Evolutionary conservation across 1,140 invertebrate genomes (phyloP).

Genomic region (Gonioctena quinquepunctata): DNA sequence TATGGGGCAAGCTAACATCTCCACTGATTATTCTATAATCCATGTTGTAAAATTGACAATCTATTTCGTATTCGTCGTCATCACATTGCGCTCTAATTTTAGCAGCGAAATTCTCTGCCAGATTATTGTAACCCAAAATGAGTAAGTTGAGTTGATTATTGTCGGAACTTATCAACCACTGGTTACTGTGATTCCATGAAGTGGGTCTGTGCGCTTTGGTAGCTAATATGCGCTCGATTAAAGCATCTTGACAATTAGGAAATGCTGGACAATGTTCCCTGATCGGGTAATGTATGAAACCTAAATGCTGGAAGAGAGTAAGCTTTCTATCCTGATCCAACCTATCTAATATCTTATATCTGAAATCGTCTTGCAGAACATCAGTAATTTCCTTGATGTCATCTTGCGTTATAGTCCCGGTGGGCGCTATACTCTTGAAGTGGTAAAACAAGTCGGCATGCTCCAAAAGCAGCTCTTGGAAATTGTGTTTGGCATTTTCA

Average conservation of each 20-base stretch:
- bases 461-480: constrained; percentile 91
- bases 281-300: constrained; percentile 94
- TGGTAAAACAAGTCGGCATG: constrained; percentile 94
- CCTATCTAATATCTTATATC: constrained; percentile 90
- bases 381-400: constrained; percentile 93
- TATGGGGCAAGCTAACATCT: constrained; percentile 78
- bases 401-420: constrained; percentile 89
- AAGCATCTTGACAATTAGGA: constrained; percentile 85
- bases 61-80: constrained; percentile 84
- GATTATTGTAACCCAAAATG: constrained; percentile 75
- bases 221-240: constrained; percentile 77
- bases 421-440: constrained; percentile 86
- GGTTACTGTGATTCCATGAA: constrained; percentile 70
- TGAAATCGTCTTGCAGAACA: constrained; percentile 87
- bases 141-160: constrained; percentile 76
- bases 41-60: constrained; percentile 80
- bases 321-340: constrained; percentile 93
- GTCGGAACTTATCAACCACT: constrained; percentile 67
- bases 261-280: constrained; percentile 91
- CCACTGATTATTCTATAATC: constrained; percentile 86
- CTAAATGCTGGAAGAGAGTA: constrained; percentile 92
- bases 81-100: constrained; percentile 76
- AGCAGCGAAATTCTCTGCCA: constrained; percentile 77
- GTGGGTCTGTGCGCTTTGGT: constrained; percentile 71
- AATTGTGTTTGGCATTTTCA: constrained; percentile 88